Percentiles rank a stretch among this genome's conserved stretches.
phyloP scores from a whole-genome alignment of 2,888 invertebrate genomes.

The Volucella zonaria region DNA sequence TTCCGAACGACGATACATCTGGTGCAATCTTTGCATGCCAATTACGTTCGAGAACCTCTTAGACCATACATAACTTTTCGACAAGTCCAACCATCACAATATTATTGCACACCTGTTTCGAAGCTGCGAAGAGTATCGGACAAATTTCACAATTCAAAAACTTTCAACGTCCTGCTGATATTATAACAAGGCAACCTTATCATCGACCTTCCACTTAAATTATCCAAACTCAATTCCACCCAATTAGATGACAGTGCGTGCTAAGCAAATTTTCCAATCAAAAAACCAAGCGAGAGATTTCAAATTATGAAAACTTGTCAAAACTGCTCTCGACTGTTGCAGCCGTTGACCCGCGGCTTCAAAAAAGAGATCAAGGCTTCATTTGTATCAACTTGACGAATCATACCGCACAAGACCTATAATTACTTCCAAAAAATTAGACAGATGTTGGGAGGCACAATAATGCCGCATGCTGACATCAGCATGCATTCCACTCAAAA shows the following conservation, averaged over 20 bases:
- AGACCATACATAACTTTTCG: too few species aligned
- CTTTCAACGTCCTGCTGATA: conserved; percentile 30
- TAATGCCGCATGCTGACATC: conserved; percentile 64
- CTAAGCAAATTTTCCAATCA: conserved; percentile 24
- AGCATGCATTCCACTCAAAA: conserved; percentile 44
- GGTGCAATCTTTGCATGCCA: too few species aligned
- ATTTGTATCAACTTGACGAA: conserved; percentile 47
- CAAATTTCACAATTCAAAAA: not conserved
- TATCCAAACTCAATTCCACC: conserved; percentile 40
- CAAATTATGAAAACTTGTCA: conserved; percentile 60
- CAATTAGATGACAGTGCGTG: conserved; percentile 49
- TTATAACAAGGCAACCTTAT: not conserved
- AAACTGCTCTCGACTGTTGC: conserved; percentile 50
- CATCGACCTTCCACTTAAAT: conserved; percentile 51
- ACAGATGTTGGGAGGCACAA: conserved; percentile 74
- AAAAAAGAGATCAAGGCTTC: conserved; percentile 1
- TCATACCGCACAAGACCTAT: conserved; percentile 54
- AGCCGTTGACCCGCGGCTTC: conserved; percentile 28
- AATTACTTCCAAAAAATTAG: conserved; percentile 74
- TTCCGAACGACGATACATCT: too few species aligned
- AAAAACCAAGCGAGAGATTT: not conserved
- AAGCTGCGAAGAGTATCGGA: not conserved
- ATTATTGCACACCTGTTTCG: conserved; percentile 21
- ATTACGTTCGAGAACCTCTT: too few species aligned
- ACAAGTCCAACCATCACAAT: too few species aligned